Conservation (phyloP, 2,797 vertebrate species). For the Esox lucius region DNA sequence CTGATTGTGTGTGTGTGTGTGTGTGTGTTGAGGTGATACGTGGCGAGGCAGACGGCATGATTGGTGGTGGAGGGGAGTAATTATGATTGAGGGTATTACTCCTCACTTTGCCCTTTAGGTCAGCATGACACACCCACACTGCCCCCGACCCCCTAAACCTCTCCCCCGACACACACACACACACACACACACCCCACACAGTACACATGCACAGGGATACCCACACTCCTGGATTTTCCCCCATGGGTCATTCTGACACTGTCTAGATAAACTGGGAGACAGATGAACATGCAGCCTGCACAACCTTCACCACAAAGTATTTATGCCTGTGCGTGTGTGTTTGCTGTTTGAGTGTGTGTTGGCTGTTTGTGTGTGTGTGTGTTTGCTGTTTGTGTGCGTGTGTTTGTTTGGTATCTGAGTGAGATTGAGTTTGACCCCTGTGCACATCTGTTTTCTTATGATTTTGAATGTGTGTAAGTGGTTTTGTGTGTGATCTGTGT, state of each 20-base stretch:
- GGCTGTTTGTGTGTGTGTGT: slow-evolving; percentile 44
- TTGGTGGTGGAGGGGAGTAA: slow-evolving; percentile 74
- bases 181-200: slow-evolving; percentile 21
- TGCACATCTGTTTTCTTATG: slow-evolving; percentile 5
- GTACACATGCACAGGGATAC: slow-evolving; percentile 37
- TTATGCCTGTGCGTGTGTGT: slow-evolving; percentile 10
- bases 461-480: slow-evolving; percentile 9
- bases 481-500: not conserved
- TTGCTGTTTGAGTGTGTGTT: slow-evolving; percentile 32
- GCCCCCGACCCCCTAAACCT: no score
- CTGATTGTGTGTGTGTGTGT: slow-evolving; percentile 39
- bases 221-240: slow-evolving; percentile 49
- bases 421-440: no score
- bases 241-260: slow-evolving; percentile 75
- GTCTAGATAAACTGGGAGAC: slow-evolving; percentile 76
- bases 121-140: slow-evolving; percentile 40
- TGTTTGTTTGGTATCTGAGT: slow-evolving; percentile 42
- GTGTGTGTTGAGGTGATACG: slow-evolving; percentile 31
- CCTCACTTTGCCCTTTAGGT: slow-evolving; percentile 63
- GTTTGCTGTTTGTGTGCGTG: slow-evolving; percentile 49
- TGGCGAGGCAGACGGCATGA: slow-evolving; percentile 62
- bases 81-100: slow-evolving; percentile 75
- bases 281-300: slow-evolving; percentile 61
- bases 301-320: slow-evolving; percentile 15
- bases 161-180: slow-evolving; percentile 5